These are phyloP conservation scores for Alosa alosa DNA, from an alignment of 2,113 vertebrate species.

Conservation along the genomic window DNA sequence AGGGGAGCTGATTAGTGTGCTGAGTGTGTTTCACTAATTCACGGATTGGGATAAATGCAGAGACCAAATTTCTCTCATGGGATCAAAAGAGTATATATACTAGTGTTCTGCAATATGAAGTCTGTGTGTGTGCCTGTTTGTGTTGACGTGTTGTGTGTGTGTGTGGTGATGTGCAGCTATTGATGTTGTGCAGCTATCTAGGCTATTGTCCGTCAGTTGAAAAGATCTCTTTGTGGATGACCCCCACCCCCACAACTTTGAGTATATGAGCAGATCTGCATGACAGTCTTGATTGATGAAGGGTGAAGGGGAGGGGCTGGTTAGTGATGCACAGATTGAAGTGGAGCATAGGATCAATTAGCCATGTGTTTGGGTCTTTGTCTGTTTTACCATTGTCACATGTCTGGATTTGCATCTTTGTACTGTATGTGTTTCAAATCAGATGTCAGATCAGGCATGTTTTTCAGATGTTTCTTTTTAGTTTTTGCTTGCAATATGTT, in stretches of 20 bases:
- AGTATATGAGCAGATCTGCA: not conserved
- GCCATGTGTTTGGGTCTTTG: not conserved
- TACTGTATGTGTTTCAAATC: not conserved
- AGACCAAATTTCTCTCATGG: no score
- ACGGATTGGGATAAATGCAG: no score
- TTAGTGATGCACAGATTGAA: not conserved
- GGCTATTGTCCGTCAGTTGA: not conserved
- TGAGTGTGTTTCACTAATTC: no score
- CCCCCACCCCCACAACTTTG: conserved; percentile 43
- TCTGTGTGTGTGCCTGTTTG: conserved; percentile 35
- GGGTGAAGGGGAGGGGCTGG: not conserved
- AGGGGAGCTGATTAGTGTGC: not conserved
- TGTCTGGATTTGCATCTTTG: not conserved
- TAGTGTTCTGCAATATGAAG: not conserved
- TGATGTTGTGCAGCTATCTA: not conserved
- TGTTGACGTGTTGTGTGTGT: not conserved
- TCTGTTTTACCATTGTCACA: not conserved
- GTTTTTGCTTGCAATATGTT: no score
- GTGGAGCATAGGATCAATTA: not conserved
- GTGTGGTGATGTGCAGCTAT: not conserved
- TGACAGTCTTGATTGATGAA: not conserved
- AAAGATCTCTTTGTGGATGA: not conserved
- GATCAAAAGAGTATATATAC: no score
- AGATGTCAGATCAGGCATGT: not conserved
- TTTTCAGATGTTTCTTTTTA: not conserved